A percentile compares a stretch with the other conserved stretches of the same genome.
Evolutionary conservation across 64 coral and sea anemone genomes (phyloP).

Genomic region (Montipora efflorescens): DNA sequence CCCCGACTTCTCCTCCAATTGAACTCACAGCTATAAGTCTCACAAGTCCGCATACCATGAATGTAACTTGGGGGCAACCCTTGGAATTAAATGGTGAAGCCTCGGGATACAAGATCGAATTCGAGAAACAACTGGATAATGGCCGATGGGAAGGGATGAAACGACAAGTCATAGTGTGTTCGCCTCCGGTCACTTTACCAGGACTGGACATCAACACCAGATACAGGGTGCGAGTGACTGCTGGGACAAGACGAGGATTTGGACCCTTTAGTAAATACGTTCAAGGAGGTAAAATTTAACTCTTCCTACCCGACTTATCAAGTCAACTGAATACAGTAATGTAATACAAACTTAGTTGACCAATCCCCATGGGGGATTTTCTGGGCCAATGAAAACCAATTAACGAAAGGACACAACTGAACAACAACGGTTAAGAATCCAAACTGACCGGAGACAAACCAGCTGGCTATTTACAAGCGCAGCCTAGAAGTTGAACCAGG

Average conservation of each 20-base stretch:
- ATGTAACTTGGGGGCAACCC: slow-evolving; percentile 7
- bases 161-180: neutral
- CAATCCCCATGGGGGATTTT: no score
- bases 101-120: neutral
- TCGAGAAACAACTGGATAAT: neutral
- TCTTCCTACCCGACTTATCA: no score
- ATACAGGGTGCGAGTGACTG: slow-evolving; percentile 3
- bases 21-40: neutral
- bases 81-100: neutral
- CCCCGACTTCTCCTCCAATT: neutral
- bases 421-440: no score
- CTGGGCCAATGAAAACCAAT: no score
- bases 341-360: no score
- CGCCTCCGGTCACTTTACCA: neutral
- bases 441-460: no score
- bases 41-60: neutral
- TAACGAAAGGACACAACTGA: no score
- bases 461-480: no score
- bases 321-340: no score
- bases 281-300: neutral
- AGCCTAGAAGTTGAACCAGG: no score
- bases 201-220: neutral
- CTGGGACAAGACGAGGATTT: slow-evolving; percentile 9
- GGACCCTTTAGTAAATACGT: slow-evolving; percentile 19
- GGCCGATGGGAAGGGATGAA: neutral